A percentile compares a stretch with the other conserved stretches of the same genome.
Conservation (phyloP, 2,888 invertebrate genomes). For the Drosophila anomalata region DNA sequence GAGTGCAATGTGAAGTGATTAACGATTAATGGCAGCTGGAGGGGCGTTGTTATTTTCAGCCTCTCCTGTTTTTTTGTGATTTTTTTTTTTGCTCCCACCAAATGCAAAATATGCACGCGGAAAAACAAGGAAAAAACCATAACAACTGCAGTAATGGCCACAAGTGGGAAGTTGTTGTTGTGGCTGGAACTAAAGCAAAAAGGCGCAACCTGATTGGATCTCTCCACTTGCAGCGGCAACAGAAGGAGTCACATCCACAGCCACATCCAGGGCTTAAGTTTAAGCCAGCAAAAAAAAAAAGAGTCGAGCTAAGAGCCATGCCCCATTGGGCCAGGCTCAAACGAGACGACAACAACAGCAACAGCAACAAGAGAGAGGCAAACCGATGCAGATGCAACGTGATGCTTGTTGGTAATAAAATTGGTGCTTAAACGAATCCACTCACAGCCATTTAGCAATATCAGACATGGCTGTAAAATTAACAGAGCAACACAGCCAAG, state of each 20-base stretch:
- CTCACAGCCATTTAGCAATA: slow-evolving; percentile 82
- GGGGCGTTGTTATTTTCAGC: slow-evolving; percentile 60
- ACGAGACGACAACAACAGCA: slow-evolving; percentile 3
- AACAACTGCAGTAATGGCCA: slow-evolving; percentile 64
- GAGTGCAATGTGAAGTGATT: slow-evolving; percentile 56
- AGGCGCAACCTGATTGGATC: slow-evolving; percentile 79
- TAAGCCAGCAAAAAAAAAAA: slow-evolving; percentile 20
- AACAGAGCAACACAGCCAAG: slow-evolving; percentile 75
- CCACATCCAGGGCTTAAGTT: slow-evolving; percentile 31
- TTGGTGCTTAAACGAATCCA: slow-evolving; percentile 82
- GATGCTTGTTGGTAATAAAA: slow-evolving; percentile 81
- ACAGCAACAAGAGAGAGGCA: slow-evolving; percentile 36
- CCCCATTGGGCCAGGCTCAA: slow-evolving; percentile 28
- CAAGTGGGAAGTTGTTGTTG: slow-evolving; percentile 58
- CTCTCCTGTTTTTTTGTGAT: slow-evolving; percentile 11
- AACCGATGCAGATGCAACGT: slow-evolving; percentile 77
- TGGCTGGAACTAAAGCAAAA: slow-evolving; percentile 68
- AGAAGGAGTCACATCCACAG: slow-evolving; percentile 37
- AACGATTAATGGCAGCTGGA: slow-evolving; percentile 76
- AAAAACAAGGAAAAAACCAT: slow-evolving; percentile 48
- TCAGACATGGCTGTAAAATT: slow-evolving; percentile 81
- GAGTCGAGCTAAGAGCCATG: slow-evolving; percentile 44
- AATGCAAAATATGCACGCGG: slow-evolving; percentile 69
- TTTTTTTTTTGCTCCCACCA: slow-evolving; percentile 52
- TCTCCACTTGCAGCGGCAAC: slow-evolving; percentile 61